Base-by-base conservation (phyloP, 2,888 invertebrate genomes). In the Conomelus anceps region DNA sequence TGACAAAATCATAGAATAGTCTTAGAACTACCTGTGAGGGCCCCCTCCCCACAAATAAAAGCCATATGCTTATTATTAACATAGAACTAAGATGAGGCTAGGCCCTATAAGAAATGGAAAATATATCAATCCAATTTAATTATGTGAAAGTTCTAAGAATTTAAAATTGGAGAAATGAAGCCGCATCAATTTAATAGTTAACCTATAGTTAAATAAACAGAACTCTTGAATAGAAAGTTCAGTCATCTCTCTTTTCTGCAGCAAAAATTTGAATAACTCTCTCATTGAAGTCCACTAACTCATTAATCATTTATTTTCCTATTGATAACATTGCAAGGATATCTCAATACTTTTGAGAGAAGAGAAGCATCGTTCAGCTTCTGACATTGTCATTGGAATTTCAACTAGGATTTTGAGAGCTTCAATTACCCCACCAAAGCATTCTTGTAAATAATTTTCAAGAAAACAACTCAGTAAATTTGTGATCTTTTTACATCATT, bases 401-500 rank as follows among this genome's bases (percentile, higher is more conserved):
- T 20, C n/a, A n/a, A n/a, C 3, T 3, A 9, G 63, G n/a, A 7
- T 63, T 63, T 63, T 17, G 7, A 41, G 41, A 17, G 41, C 41
- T 91, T 91, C 91, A 29, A 90, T 88, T 24, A 90, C 91, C 90
- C 92, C 92, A 85, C 90, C 26, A 89, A 92, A 92, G 22, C 91
- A 90, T 23, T 90, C 63, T 23, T 41, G n/a, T 22, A 92, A 89
- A 88, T 91, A 91, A 89, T 91, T 89, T 88, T 88, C 89, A 9
- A 91, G 89, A 87, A 90, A 89, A 84, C 90, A 89, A 13, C 89
- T 89, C 17, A 92, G 91, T 90, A 92, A 92, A 22, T 90, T 85
- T 34, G 89, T 89, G 22, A 88, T 23, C 91, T 91, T 84, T 90
- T 89, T 23, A 89, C 87, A 88, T 41, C 22, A 22, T 84, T n/a